Percentiles rank a stretch among this genome's conserved stretches.
Evolutionary conservation across 2,888 invertebrate genomes (phyloP).

Genomic region (Hydriomena furcata): DNA sequence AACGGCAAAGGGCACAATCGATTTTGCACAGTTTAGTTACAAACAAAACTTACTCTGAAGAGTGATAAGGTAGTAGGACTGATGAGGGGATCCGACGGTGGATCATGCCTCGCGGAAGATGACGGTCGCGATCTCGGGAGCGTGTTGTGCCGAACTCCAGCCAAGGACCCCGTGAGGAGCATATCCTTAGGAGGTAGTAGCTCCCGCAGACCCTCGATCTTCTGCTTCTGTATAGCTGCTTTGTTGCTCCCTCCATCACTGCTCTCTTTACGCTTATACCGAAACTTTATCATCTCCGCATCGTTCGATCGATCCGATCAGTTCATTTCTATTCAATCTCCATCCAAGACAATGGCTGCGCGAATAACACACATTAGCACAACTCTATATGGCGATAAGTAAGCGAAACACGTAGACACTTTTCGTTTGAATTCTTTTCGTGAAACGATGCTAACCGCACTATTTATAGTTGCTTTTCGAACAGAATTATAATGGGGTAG

Average conservation of each 20-base stretch:
- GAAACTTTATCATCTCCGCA: conserved; percentile 86
- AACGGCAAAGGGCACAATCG: neutral
- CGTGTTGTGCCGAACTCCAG: conserved; percentile 73
- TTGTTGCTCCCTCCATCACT: conserved; percentile 58
- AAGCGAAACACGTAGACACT: conserved; percentile 73
- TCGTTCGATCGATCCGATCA: conserved; percentile 44
- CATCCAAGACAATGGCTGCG: conserved; percentile 66
- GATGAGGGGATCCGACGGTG: conserved; percentile 51
- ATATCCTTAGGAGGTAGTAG: conserved; percentile 75
- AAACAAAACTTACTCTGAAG: conserved; percentile 73
- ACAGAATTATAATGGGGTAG: conserved; percentile 33
- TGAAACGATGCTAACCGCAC: conserved; percentile 43
- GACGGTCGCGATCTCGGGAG: conserved; percentile 70
- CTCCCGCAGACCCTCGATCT: conserved; percentile 74
- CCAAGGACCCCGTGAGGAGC: conserved; percentile 66
- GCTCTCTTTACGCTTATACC: conserved; percentile 85
- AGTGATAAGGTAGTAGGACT: conserved; percentile 67
- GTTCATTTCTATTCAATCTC: conserved; percentile 57
- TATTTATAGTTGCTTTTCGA: conserved; percentile 34
- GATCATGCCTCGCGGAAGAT: conserved; percentile 56
- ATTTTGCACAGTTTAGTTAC: neutral
- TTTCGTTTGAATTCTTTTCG: conserved; percentile 65
- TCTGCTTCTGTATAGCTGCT: conserved; percentile 74
- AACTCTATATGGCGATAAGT: conserved; percentile 70
- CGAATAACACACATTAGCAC: conserved; percentile 64